Evolutionary conservation across 2,888 invertebrate species (phyloP).

Genomic region (Spodoptera exigua): DNA sequence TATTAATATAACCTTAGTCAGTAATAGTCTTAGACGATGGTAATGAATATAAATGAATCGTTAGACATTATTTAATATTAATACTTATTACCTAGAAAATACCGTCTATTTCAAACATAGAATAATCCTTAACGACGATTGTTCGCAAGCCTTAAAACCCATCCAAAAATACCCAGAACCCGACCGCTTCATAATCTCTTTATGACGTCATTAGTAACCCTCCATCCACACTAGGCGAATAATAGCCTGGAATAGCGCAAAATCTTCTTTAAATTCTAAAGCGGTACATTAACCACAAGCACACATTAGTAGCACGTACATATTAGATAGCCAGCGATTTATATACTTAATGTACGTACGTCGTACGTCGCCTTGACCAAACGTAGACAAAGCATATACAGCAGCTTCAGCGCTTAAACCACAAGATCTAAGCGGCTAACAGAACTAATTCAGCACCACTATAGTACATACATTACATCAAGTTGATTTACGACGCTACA

Average conservation of each 20-base stretch:
- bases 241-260: conserved; percentile 9
- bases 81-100: too few species aligned
- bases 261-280: conserved; percentile 22
- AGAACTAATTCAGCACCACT: conserved; percentile 31
- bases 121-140: too few species aligned
- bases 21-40: too few species aligned
- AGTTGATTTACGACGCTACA: conserved; percentile 12
- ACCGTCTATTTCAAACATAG: too few species aligned
- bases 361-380: conserved; percentile 25
- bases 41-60: too few species aligned
- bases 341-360: conserved; percentile 37
- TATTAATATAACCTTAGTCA: too few species aligned
- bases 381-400: conserved; percentile 30
- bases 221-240: conserved; percentile 4
- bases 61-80: too few species aligned
- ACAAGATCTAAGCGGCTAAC: conserved; percentile 8
- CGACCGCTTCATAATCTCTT: neutral
- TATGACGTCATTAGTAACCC: conserved; percentile 1
- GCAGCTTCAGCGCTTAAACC: conserved; percentile 17
- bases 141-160: neutral
- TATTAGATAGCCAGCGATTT: conserved; percentile 34
- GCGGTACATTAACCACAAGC: conserved; percentile 30
- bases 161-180: neutral
- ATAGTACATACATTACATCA: conserved; percentile 22
- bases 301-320: conserved; percentile 4